Evolutionary conservation across 2,888 invertebrate species (phyloP), one percentile per base, ranked within the genome.

Genomic region (Disparrhopalites patrizii): DNA sequence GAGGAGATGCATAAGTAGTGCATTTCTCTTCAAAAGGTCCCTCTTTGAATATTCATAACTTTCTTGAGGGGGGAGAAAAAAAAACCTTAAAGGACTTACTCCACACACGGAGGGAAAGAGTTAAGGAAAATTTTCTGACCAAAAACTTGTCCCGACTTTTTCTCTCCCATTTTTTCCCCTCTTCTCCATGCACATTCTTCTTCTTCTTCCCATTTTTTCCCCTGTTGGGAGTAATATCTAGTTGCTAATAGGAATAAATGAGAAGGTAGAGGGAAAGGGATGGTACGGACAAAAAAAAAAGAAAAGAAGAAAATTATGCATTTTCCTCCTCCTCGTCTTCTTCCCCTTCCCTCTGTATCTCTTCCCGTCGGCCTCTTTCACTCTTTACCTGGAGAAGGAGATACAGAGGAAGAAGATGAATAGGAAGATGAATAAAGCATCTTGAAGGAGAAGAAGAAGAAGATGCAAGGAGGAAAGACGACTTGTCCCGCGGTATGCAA

Each of bases 331-430:
- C 28, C 20, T 47, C 25, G 27, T 28, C 38, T 38, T 38, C 38
- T 38, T n/a, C 31, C 43, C 40, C n/a, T 56, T 38, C 43, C 43
- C 27, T 40, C 20, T 47, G 20, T 40, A 40, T 56, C 56, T 38
- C 38, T 38, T n/a, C 31, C 43, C 40, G 57, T 57, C 57, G 57
- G 57, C 43, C 57, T 57, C 57, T 57, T 57, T 57, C 38, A 23
- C 38, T 38, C 25, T 52, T 30, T 30, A 18, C 36, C 10, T 36
- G 13, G 36, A 36, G 36, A 36, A 13, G 36, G 36, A 36, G 36
- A 36, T 8, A 36, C 10, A 36, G 10, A 36, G 36, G 20, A 20
- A 43, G 43, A 43, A 43, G n/a, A 20, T 43, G 43, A n/a, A 43
- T 18, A 18, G 43, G 4, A 43, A 36, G 8, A 13, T 36, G 13